Evolutionary conservation across 2,797 vertebrate species (phyloP).

Genomic region (Notamacropus eugenii): DNA sequence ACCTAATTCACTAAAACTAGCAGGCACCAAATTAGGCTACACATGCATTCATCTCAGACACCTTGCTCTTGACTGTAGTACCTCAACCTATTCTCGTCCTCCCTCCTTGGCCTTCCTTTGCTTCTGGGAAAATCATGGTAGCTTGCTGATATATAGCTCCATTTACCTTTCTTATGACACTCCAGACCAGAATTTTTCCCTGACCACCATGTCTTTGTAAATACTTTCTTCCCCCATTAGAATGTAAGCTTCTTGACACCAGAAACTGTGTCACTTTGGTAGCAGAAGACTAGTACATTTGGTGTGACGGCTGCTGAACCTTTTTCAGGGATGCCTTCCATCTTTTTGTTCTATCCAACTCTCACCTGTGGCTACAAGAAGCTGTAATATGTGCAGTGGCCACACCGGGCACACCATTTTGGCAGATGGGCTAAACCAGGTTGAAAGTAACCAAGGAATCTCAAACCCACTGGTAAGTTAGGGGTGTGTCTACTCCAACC

Average conservation of each 20-base stretch:
- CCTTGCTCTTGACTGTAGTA: background rate
- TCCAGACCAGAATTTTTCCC: background rate
- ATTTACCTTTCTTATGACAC: background rate
- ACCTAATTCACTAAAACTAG: background rate
- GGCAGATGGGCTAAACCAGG: too few species aligned
- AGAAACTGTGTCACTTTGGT: background rate
- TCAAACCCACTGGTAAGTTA: too few species aligned
- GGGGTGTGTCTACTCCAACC: too few species aligned
- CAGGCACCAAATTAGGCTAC: background rate
- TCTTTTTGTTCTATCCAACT: too few species aligned
- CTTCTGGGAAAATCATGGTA: background rate
- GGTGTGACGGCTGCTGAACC: too few species aligned
- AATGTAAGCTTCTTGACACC: background rate
- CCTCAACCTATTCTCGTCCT: background rate
- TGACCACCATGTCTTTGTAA: background rate
- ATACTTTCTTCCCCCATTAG: background rate
- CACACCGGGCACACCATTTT: too few species aligned
- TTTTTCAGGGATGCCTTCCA: too few species aligned
- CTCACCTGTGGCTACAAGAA: too few species aligned
- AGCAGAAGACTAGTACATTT: too few species aligned
- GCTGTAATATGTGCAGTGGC: too few species aligned
- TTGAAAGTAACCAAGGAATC: too few species aligned
- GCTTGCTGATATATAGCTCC: too few species aligned
- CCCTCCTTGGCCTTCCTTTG: background rate
- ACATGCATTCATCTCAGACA: background rate